phyloP scores from a whole-genome alignment of 2,113 vertebrate genomes.

The Chionis minor region DNA sequence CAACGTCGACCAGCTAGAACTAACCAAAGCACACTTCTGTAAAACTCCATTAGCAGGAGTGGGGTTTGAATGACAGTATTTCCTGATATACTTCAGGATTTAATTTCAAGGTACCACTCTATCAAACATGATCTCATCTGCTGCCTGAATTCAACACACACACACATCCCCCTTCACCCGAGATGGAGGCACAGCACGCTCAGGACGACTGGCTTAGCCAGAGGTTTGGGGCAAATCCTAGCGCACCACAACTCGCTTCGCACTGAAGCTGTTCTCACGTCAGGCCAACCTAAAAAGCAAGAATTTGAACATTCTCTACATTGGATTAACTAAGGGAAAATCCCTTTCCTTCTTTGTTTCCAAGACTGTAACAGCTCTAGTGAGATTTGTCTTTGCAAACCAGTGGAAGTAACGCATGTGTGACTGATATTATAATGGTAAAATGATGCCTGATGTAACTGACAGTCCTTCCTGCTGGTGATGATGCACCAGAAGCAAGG shows the following conservation, averaged over 20 bases:
- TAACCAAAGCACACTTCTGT: neutral
- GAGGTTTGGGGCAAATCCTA: neutral
- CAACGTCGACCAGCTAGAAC: neutral
- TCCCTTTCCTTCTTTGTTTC: neutral
- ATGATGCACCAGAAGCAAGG: neutral
- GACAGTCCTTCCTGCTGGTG: neutral
- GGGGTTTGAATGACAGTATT: neutral
- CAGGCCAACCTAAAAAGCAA: neutral
- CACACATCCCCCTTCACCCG: neutral
- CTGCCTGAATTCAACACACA: neutral
- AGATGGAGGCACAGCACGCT: fast-evolving
- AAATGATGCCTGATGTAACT: neutral
- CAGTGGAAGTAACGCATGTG: neutral
- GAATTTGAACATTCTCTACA: neutral
- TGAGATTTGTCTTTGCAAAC: neutral
- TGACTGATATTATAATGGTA: neutral
- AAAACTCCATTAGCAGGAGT: neutral
- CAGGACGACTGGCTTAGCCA: neutral
- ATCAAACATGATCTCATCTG: neutral
- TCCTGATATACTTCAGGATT: neutral
- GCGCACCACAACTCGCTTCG: fast-evolving
- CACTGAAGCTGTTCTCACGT: neutral
- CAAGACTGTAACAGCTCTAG: neutral
- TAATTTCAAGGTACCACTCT: neutral
- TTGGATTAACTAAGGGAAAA: neutral